Evolutionary conservation across 1,140 invertebrate genomes (phyloP).

Genomic region (Solenopsis invicta): DNA sequence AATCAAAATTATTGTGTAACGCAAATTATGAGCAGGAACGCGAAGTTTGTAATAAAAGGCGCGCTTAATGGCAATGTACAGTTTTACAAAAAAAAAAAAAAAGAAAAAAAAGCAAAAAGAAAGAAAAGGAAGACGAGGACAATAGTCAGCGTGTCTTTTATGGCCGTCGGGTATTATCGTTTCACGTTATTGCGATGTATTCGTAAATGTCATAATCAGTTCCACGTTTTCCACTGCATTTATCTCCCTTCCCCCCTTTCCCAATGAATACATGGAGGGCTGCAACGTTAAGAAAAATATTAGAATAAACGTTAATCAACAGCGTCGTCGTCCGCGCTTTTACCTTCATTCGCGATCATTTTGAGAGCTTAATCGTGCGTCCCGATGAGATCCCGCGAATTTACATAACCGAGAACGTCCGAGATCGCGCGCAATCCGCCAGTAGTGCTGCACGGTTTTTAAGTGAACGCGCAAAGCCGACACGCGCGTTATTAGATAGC

Average conservation of each 20-base stretch:
- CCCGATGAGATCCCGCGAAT: conserved; percentile 58
- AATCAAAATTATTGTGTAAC: conserved; percentile 57
- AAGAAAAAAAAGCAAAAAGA: not conserved
- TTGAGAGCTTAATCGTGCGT: conserved; percentile 71
- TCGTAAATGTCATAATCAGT: conserved; percentile 70
- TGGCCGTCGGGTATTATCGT: conserved; percentile 48
- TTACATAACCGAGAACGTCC: not conserved
- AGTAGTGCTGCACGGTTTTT: conserved; percentile 9
- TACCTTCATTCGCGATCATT: conserved; percentile 67
- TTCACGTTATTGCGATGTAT: conserved; percentile 57
- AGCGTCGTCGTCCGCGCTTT: conserved; percentile 53
- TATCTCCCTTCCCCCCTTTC: not conserved
- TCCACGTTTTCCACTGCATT: conserved; percentile 20
- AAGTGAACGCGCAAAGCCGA: conserved; percentile 23
- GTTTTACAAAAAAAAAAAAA: conserved; percentile 18
- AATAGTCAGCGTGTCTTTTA: conserved; percentile 62
- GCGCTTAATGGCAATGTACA: conserved; percentile 36
- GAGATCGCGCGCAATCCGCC: conserved; percentile 20
- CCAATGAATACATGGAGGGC: not conserved
- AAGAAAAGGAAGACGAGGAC: conserved; percentile 15
- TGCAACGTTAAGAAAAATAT: conserved; percentile 68
- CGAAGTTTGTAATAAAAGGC: conserved; percentile 36
- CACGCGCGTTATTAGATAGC: conserved; percentile 33
- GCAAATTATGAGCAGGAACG: conserved; percentile 38
- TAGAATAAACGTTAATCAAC: conserved; percentile 66